Base-by-base conservation (phyloP, 2,888 invertebrate genomes). In the Habrosyne pyritoides region DNA sequence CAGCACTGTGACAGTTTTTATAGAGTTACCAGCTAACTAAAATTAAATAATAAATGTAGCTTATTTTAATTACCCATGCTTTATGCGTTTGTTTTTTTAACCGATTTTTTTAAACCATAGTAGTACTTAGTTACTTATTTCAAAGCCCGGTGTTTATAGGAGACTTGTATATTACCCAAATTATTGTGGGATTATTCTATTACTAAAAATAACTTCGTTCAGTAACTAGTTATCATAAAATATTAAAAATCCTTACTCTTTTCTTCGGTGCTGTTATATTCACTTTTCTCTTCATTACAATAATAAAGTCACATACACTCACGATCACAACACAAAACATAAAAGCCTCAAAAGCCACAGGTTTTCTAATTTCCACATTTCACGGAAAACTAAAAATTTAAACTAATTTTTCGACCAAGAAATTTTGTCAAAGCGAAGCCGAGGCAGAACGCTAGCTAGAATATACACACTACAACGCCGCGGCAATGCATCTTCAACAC, bases 251-350 rank as follows among this genome's bases (percentile, higher is more conserved):
- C 22, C 26, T 54, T 63, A 74, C 73, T 69, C 72, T 64, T 59
- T 71, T 67, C n/a, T 69, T 70, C 2, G 66, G 64, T 10, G 62
- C 68, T 12, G 71, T 75, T 18, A 77, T 73, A 53, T 70, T 66
- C 3, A 77, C 57, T 58, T 77, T 77, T 60, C 69, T 77, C 56
- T 67, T 73, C 76, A 77, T 77, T 2, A 42, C 42, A 42, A 42
- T 42, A 18, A 18, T n/a, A n/a, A 12, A 54, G 0, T 36, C 10
- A 21, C n/a, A n/a, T 10, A 14, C 14, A 48, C 24, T 28, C 22
- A 55, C 21, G 49, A 52, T 33, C 14, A 48, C n/a, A 28, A 50
- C 18, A 2, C 14, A 49, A 28, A 26, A n/a, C 12, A 49, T 18
- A 18, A 21, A 49, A 53, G 52, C 28, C n/a, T 6, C 12, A 14